Percentiles rank a stretch among this genome's conserved stretches.
phyloP scores from a whole-genome alignment of 2,113 vertebrate species.

The Odontophorus gujanensis region DNA sequence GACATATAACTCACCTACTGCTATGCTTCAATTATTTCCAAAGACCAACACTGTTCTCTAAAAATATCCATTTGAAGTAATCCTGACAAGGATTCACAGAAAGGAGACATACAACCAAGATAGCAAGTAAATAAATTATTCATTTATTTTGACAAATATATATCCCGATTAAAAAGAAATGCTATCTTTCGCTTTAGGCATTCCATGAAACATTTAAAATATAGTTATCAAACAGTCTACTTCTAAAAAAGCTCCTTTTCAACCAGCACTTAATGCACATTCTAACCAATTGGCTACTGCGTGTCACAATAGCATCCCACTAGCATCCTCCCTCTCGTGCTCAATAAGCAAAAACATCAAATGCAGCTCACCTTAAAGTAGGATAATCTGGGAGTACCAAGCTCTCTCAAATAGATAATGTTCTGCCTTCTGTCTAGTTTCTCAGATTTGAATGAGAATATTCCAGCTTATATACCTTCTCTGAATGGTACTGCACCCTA shows the following conservation, averaged over 20 bases:
- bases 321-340: not conserved
- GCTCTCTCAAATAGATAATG: not conserved
- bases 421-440: not conserved
- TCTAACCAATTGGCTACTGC: not conserved
- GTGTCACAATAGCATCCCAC: not conserved
- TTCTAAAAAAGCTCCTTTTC: slow-evolving; percentile 20
- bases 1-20: slow-evolving; percentile 68
- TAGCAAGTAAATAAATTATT: slow-evolving; percentile 71
- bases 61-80: slow-evolving; percentile 74
- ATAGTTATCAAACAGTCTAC: slow-evolving; percentile 35
- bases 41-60: slow-evolving; percentile 71
- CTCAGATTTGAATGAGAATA: not conserved
- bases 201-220: slow-evolving; percentile 51
- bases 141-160: slow-evolving; percentile 62
- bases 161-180: slow-evolving; percentile 45
- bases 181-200: slow-evolving; percentile 49
- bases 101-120: slow-evolving; percentile 70
- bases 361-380: slow-evolving; percentile 10
- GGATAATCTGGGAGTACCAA: not conserved
- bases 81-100: slow-evolving; percentile 70
- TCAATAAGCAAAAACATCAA: not conserved
- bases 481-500: not conserved
- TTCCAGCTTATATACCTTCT: not conserved
- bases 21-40: slow-evolving; percentile 72
- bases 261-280: not conserved